phyloP scores from a whole-genome alignment of 2,113 vertebrate species.

The Hippotragus niger region DNA sequence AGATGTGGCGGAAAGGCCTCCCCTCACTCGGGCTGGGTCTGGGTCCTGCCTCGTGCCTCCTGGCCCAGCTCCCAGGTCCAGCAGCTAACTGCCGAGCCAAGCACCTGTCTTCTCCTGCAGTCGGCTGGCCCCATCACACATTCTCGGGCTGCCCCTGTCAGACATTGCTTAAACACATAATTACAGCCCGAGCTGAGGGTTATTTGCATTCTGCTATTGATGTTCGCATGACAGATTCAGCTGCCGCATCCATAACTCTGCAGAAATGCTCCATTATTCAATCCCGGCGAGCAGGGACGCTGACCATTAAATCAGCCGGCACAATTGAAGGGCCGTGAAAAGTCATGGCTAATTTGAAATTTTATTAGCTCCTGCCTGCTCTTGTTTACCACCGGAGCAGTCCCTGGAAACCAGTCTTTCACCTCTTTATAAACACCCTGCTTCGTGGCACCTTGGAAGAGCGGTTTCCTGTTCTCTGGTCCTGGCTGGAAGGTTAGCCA shows the following conservation, averaged over 20 bases:
- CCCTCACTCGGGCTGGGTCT: not conserved
- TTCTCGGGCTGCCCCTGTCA: conserved; percentile 72
- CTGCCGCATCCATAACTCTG: conserved; percentile 89
- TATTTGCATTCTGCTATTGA: conserved; percentile 86
- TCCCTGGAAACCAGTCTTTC: conserved; percentile 64
- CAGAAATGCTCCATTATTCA: conserved; percentile 90
- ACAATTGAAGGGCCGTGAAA: conserved; percentile 78
- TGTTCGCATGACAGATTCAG: conserved; percentile 85
- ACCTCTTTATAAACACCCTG: conserved; percentile 44
- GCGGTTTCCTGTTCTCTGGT: not conserved
- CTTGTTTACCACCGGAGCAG: conserved; percentile 72
- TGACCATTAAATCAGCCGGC: conserved; percentile 81
- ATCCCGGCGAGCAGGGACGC: conserved; percentile 83
- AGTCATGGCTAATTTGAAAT: conserved; percentile 84
- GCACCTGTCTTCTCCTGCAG: not conserved
- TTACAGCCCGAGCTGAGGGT: conserved; percentile 77
- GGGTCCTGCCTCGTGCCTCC: not conserved
- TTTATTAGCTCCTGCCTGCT: conserved; percentile 79
- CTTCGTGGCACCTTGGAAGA: conserved; percentile 39
- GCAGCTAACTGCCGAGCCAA: not conserved
- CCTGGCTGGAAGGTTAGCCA: not conserved
- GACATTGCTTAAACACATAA: conserved; percentile 80
- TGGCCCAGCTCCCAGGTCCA: not conserved
- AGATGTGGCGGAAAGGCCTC: not conserved
- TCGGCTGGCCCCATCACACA: not conserved